Evolutionary conservation across 2,888 invertebrate genomes (phyloP).

Genomic region (Chalcosyrphus nemorum): DNA sequence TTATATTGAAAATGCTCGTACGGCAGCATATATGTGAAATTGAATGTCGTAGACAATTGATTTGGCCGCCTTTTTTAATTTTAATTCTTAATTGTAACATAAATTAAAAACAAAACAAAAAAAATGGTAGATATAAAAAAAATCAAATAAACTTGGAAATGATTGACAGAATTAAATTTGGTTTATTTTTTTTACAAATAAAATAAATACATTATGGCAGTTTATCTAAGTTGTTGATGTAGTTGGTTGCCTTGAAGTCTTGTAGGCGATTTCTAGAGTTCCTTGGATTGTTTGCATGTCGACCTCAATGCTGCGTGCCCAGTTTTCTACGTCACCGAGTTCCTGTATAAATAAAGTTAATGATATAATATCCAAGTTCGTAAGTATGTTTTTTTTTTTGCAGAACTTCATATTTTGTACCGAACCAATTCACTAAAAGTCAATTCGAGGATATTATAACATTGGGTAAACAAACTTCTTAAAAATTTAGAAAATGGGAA

Average conservation of each 20-base stretch:
- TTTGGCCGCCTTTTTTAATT: conserved; percentile 52
- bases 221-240: conserved; percentile 44
- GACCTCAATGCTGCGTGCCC: conserved; percentile 97
- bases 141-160: conserved; percentile 74
- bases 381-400: too few species aligned
- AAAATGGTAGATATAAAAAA: conserved; percentile 43
- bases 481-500: too few species aligned
- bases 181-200: neutral
- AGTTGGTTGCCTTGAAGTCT: conserved; percentile 84
- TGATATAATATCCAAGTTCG: too few species aligned
- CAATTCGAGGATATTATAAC: too few species aligned
- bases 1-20: conserved; percentile 15
- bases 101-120: too few species aligned
- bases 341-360: conserved; percentile 83
- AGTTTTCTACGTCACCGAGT: conserved; percentile 99
- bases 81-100: conserved; percentile 54
- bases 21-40: conserved; percentile 22
- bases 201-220: neutral
- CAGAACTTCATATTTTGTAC: too few species aligned
- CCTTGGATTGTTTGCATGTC: conserved; percentile 96
- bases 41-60: conserved; percentile 33
- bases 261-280: conserved; percentile 96
- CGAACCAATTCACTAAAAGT: too few species aligned
- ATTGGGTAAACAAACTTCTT: too few species aligned
- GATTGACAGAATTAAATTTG: too few species aligned